Conservation (phyloP, 2,113 vertebrate species). For the Pelvicachromis taeniatus region DNA sequence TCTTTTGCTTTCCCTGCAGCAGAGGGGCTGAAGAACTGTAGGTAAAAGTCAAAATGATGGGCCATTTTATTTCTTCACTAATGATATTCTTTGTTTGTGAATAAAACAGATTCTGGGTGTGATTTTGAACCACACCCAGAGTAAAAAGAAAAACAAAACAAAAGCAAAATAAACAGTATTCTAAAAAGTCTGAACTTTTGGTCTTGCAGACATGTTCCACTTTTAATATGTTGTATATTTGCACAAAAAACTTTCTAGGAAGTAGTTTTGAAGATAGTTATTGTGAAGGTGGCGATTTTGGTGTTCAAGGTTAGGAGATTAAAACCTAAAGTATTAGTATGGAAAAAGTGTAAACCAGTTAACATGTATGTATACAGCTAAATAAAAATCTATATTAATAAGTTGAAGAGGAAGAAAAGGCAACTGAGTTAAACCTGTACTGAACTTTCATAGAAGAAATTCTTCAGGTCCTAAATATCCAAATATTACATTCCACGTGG, state of each 20-base stretch:
- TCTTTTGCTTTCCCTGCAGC: conserved; percentile 5
- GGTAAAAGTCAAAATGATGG: not conserved
- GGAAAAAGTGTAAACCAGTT: not conserved
- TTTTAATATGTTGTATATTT: not conserved
- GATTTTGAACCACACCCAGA: not conserved
- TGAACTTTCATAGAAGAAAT: not conserved
- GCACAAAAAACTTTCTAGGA: not conserved
- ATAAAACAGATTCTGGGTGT: not conserved
- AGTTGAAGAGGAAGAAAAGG: not conserved
- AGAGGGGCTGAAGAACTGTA: not conserved
- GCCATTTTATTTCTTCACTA: not conserved
- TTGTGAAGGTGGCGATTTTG: not conserved
- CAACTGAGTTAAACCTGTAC: not conserved
- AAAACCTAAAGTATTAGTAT: not conserved
- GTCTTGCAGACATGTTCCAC: not conserved
- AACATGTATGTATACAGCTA: not conserved
- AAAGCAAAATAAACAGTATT: not conserved
- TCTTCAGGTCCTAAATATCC: not conserved
- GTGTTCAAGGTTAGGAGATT: not conserved
- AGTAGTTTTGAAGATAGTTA: not conserved
- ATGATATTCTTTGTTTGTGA: not conserved
- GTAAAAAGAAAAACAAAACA: accelerated
- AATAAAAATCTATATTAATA: not conserved
- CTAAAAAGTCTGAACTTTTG: not conserved
- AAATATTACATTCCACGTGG: not conserved